Percentiles rank a stretch among this genome's conserved stretches.
These are phyloP conservation scores for Camponotus vicinus DNA, from an alignment of 1,140 invertebrate genomes.

Conservation along the genomic window DNA sequence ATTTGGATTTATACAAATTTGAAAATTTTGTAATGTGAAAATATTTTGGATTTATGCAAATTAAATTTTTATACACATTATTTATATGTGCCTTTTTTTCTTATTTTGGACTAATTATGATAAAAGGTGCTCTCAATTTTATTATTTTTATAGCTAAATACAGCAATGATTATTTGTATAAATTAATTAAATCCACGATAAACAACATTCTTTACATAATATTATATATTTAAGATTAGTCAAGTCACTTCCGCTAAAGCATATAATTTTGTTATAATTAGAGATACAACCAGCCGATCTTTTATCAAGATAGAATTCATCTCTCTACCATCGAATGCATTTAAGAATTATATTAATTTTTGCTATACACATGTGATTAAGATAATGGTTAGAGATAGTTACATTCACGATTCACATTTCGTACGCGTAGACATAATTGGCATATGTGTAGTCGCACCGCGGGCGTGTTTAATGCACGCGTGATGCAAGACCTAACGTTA, in stretches of 20 bases:
- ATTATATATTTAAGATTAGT: background rate
- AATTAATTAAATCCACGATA: background rate
- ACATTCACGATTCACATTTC: background rate
- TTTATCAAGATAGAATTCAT: background rate
- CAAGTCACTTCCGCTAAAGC: background rate
- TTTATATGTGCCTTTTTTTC: background rate
- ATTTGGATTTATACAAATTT: too few relatives aligned
- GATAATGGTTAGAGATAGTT: background rate
- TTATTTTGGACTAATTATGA: background rate
- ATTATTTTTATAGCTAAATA: background rate
- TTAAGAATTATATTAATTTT: background rate
- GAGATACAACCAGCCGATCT: background rate
- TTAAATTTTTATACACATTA: background rate
- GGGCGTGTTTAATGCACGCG: conserved; percentile 1
- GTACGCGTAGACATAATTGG: background rate
- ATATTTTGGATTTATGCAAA: background rate
- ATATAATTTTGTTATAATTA: background rate
- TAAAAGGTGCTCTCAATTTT: background rate
- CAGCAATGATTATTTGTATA: background rate
- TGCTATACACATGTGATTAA: background rate
- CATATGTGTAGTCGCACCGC: background rate
- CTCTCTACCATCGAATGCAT: background rate
- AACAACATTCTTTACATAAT: background rate
- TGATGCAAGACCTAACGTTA: conserved; percentile 29
- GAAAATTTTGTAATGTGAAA: background rate